Conservation (phyloP, 1,140 invertebrate genomes). For the Myzus persicae region DNA sequence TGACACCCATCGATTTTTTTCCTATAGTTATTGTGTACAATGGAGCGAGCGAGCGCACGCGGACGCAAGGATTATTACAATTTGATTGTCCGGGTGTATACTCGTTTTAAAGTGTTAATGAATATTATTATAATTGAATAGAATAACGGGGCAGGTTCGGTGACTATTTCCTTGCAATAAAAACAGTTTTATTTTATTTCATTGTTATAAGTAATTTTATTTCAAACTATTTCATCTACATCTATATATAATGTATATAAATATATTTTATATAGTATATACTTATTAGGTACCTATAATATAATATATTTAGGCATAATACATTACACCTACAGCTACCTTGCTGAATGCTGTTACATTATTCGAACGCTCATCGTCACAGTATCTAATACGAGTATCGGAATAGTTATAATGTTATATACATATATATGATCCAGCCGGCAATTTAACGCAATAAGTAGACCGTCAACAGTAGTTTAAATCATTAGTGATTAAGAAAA, state of each 20-base stretch:
- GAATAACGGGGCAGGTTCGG: constrained; percentile 17
- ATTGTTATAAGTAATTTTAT: constrained; percentile 21
- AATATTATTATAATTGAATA: constrained; percentile 8
- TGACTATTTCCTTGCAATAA: constrained; percentile 12
- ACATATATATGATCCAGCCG: not conserved
- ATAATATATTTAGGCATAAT: not conserved
- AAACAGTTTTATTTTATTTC: constrained; percentile 23
- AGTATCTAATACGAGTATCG: not conserved
- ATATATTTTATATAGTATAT: too few species aligned
- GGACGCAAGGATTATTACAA: constrained; percentile 10
- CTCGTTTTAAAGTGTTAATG: not conserved
- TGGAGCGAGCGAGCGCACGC: not conserved
- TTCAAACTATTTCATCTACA: constrained; percentile 3
- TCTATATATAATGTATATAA: too few species aligned
- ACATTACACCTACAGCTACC: not conserved
- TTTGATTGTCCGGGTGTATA: not conserved
- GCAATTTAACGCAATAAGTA: not conserved
- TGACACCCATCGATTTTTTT: constrained; percentile 19
- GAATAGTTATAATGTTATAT: not conserved
- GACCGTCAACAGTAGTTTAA: not conserved
- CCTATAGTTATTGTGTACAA: not conserved
- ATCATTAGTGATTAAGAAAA: not conserved
- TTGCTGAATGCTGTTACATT: not conserved
- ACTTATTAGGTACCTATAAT: not conserved
- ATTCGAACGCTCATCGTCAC: not conserved